These are phyloP conservation scores for Marasmarcha lunaedactyla DNA, from an alignment of 2,888 invertebrate genomes.

Conservation along the genomic window DNA sequence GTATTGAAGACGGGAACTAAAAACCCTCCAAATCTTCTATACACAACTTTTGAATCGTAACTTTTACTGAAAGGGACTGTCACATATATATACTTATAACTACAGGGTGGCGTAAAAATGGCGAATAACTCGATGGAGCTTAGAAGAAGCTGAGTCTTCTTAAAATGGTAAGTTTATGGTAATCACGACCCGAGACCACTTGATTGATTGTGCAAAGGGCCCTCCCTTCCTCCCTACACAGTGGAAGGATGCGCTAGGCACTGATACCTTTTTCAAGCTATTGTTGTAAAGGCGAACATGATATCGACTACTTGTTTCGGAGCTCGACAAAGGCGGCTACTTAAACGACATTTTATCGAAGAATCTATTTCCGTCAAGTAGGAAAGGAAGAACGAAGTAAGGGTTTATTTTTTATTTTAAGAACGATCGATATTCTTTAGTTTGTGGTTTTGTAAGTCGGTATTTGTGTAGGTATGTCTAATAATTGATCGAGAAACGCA, in stretches of 20 bases:
- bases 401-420: too few relatives aligned
- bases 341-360: not conserved
- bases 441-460: too few relatives aligned
- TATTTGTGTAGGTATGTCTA: too few relatives aligned
- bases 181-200: slow-evolving; percentile 54
- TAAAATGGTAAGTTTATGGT: slow-evolving; percentile 67
- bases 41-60: slow-evolving; percentile 52
- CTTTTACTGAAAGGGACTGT: slow-evolving; percentile 57
- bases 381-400: too few relatives aligned
- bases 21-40: slow-evolving; percentile 38
- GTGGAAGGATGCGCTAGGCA: slow-evolving; percentile 51
- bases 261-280: not conserved
- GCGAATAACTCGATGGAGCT: slow-evolving; percentile 55
- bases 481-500: too few relatives aligned
- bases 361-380: too few relatives aligned
- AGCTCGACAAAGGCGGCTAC: not conserved
- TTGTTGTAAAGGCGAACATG: not conserved
- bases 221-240: slow-evolving; percentile 55
- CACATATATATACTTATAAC: slow-evolving; percentile 42
- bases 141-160: slow-evolving; percentile 56
- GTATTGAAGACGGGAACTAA: slow-evolving; percentile 12
- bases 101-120: slow-evolving; percentile 43
- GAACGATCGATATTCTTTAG: too few relatives aligned
- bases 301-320: not conserved
- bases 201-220: slow-evolving; percentile 49